phyloP scores from a whole-genome alignment of 2,888 invertebrate genomes.

The Mactromeris polynyma region DNA sequence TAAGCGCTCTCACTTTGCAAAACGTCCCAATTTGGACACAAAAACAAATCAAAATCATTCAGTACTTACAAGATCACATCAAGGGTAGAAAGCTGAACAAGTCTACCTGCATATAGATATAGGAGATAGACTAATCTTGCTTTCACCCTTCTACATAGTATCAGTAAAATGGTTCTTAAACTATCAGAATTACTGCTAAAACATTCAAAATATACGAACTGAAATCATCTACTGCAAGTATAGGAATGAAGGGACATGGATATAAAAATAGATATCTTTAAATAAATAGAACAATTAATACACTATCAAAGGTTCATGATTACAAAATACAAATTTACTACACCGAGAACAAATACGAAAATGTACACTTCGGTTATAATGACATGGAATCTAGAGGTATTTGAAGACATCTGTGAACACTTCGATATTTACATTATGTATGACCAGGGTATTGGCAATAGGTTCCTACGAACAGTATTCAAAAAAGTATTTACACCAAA shows the following conservation, averaged over 20 bases:
- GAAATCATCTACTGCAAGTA: background rate
- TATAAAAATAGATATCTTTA: slow-evolving; percentile 38
- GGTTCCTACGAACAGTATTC: background rate
- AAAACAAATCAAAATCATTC: background rate
- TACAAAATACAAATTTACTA: background rate
- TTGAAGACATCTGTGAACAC: background rate
- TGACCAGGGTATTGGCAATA: background rate
- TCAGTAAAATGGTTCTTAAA: too few relatives aligned
- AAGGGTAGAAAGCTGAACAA: too few relatives aligned
- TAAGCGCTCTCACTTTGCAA: background rate
- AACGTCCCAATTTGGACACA: background rate
- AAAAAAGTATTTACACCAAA: background rate
- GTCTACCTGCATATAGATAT: too few relatives aligned
- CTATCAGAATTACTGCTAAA: background rate
- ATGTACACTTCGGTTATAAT: background rate
- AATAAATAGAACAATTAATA: slow-evolving; percentile 9
- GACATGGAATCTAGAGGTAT: background rate
- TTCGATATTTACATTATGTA: background rate
- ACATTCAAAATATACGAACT: background rate
- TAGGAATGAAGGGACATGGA: slow-evolving; percentile 17
- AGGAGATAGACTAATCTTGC: too few relatives aligned
- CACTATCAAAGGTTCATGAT: background rate
- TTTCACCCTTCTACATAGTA: too few relatives aligned
- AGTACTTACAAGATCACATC: background rate
- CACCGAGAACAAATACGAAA: background rate